Conservation (phyloP, 2,888 invertebrate genomes). For the Dorcus hopei region DNA sequence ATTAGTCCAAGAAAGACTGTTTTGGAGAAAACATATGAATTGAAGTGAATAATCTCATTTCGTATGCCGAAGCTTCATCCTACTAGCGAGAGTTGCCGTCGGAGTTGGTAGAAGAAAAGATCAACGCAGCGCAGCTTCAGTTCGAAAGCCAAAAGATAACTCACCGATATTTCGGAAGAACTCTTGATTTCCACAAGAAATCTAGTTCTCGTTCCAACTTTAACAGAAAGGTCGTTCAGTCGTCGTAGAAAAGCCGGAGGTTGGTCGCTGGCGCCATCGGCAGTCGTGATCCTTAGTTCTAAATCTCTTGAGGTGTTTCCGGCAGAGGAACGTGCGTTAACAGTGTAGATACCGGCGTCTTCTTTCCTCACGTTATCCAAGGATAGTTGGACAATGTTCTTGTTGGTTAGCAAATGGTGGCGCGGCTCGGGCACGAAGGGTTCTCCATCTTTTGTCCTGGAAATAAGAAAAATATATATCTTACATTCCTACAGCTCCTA, state of each 20-base stretch:
- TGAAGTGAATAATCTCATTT: too few relatives aligned
- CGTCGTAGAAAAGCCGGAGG: slow-evolving; percentile 81
- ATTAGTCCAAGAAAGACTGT: too few relatives aligned
- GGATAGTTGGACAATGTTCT: slow-evolving; percentile 68
- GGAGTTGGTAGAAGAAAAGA: too few relatives aligned
- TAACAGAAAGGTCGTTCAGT: slow-evolving; percentile 81
- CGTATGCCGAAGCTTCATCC: too few relatives aligned
- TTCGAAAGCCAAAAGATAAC: slow-evolving; percentile 13
- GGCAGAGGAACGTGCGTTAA: slow-evolving; percentile 61
- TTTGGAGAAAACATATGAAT: too few relatives aligned
- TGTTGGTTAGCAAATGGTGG: slow-evolving; percentile 55
- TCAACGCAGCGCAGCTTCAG: too few relatives aligned
- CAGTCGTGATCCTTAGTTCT: slow-evolving; percentile 58
- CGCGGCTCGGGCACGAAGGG: slow-evolving; percentile 68
- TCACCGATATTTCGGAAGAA: slow-evolving; percentile 74
- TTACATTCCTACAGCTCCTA: neutral
- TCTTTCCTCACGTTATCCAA: slow-evolving; percentile 70
- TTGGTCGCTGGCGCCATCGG: slow-evolving; percentile 55
- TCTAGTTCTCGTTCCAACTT: slow-evolving; percentile 84
- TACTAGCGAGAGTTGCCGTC: too few relatives aligned
- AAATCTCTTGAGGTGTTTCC: slow-evolving; percentile 55
- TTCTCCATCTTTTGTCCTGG: slow-evolving; percentile 57
- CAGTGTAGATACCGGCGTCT: slow-evolving; percentile 73
- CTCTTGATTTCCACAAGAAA: slow-evolving; percentile 80
- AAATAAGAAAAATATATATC: neutral